Evolutionary conservation across 2,797 vertebrate species (phyloP), one percentile per base, ranked within the genome.

Genomic region (Tapirus indicus): DNA sequence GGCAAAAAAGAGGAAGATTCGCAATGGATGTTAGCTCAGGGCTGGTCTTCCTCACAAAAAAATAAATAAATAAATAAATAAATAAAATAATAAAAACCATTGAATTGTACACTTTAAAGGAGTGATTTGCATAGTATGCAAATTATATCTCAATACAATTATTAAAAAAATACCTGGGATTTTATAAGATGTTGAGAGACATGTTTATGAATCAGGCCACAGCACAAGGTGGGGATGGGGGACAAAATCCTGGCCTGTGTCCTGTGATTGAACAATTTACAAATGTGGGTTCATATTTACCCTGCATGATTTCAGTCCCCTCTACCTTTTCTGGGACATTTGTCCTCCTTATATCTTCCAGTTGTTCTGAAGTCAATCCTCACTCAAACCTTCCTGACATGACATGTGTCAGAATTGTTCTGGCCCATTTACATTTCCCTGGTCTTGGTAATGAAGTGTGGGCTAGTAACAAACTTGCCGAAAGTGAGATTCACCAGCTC

Each of bases 191-290:
- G 47, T 62, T 20, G 38, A 83, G 3, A 35, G 7, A 35, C 32
- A 7, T 58, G 38, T 66, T 66, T 58, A 47, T 35, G 27, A 52
- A n/a, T 44, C n/a, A 17, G 56, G 29, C 41, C 41, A 68, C 58
- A 1, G 27, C 18, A 25, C 3, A 58, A 29, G 0, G 12, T 5
- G 0, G 4, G 16, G 38, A 38, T 12, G 47, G 47, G 47, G 11
- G 10, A 11, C 44, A 14, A 47, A 75, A 25, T 7, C 10, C 7
- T 38, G 38, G 9, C 7, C 18, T 69, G n/a, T 5, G 62, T 35
- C 79, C 29, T 47, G 35, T 44, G 10, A 35, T 5, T 10, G 13
- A 52, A 21, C 1, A 12, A 4, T 64, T 78, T 20, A 52, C 5
- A 32, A 41, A 20, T 1, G 23, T 6, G 11, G 8, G 14, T 2